Evolutionary conservation across 2,113 vertebrate genomes (phyloP).

Genomic region (Brevimyrus niger): DNA sequence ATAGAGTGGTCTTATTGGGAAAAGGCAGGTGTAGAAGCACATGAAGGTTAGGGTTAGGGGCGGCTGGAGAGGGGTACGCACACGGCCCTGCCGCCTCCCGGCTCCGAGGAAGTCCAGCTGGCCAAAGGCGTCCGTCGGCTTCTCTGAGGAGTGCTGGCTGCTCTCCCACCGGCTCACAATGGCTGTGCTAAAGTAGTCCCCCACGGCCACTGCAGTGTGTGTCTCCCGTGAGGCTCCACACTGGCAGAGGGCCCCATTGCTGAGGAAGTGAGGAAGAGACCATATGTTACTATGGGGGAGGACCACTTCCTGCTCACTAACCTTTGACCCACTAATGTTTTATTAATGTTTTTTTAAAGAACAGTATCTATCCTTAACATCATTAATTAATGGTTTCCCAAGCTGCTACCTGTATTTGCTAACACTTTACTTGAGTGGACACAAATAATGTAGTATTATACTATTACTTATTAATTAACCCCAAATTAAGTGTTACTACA

Average conservation of each 20-base stretch:
- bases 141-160: constrained; percentile 68
- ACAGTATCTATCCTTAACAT: not conserved
- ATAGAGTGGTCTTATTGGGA: not conserved
- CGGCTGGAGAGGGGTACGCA: constrained; percentile 40
- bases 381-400: not conserved
- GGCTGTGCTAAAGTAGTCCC: constrained; percentile 75
- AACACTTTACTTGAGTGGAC: not conserved
- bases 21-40: not conserved
- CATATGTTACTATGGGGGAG: not conserved
- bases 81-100: constrained; percentile 68
- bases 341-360: not conserved
- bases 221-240: constrained; percentile 57
- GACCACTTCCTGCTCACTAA: not conserved
- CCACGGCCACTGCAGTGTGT: constrained; percentile 63
- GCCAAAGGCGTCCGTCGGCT: constrained; percentile 77
- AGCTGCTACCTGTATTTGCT: not conserved
- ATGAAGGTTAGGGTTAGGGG: not conserved
- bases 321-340: not conserved
- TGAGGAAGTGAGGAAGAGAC: constrained; percentile 23
- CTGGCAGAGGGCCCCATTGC: constrained; percentile 64
- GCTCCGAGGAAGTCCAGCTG: constrained; percentile 69
- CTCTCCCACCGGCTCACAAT: constrained; percentile 77
- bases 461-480: not conserved
- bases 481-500: not conserved
- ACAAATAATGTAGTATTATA: not conserved